Conservation (phyloP, 2,888 invertebrate genomes). For the Cabera pusaria region DNA sequence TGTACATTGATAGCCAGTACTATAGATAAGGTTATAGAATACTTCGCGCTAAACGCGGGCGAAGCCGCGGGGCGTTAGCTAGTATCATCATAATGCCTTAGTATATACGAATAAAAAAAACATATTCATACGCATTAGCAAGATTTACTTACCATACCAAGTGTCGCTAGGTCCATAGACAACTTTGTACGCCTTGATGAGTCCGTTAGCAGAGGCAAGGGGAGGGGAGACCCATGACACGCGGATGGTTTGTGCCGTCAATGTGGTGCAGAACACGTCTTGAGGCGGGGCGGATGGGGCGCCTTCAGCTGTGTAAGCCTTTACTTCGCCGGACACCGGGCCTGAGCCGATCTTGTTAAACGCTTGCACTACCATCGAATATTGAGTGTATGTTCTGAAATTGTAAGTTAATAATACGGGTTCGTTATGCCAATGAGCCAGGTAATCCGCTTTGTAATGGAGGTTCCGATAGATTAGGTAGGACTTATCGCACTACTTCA, state of each 20-base stretch:
- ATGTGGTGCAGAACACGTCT: slow-evolving; percentile 95
- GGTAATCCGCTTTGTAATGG: too few relatives aligned
- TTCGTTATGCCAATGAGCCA: too few relatives aligned
- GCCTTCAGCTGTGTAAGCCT: slow-evolving; percentile 97
- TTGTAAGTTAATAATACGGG: too few relatives aligned
- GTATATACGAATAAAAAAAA: too few relatives aligned
- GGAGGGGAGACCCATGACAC: slow-evolving; percentile 98
- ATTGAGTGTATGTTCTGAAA: slow-evolving; percentile 94
- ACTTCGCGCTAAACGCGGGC: too few relatives aligned
- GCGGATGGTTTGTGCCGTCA: slow-evolving; percentile 96
- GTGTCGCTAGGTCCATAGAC: slow-evolving; percentile 95
- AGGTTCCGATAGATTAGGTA: too few relatives aligned
- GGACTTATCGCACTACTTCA: too few relatives aligned
- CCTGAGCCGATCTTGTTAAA: slow-evolving; percentile 97
- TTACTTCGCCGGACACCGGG: slow-evolving; percentile 93
- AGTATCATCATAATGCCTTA: too few relatives aligned
- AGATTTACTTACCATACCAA: slow-evolving; percentile 91
- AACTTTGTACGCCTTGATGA: slow-evolving; percentile 97
- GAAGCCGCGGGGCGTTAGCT: too few relatives aligned
- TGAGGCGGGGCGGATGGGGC: slow-evolving; percentile 96
- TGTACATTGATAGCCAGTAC: too few relatives aligned
- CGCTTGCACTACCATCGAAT: slow-evolving; percentile 97
- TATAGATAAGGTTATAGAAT: too few relatives aligned
- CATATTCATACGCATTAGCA: too few relatives aligned
- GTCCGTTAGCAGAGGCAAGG: slow-evolving; percentile 94